Conservation (phyloP, 1,140 invertebrate genomes). For the Trichonephila inaurata region DNA sequence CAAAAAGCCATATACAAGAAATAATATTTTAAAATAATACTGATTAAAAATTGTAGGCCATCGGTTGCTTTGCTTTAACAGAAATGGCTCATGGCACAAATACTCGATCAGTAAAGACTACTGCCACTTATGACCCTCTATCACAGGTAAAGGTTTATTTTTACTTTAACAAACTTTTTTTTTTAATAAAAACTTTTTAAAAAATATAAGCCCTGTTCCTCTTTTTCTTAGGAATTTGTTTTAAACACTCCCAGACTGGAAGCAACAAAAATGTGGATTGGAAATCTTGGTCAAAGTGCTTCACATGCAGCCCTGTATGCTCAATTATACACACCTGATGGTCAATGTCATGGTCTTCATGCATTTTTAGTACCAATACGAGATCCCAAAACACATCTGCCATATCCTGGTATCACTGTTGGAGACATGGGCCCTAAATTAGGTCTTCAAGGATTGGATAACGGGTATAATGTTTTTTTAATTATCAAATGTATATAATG, state of each 20-base stretch:
- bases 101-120: conserved; percentile 93
- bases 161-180: neutral
- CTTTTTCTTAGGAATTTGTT: conserved; percentile 87
- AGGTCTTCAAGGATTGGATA: conserved; percentile 93
- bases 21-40: neutral
- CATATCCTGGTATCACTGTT: conserved; percentile 88
- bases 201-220: neutral
- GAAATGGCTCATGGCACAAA: conserved; percentile 97
- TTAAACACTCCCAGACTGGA: conserved; percentile 96
- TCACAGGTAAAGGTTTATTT: conserved; percentile 81
- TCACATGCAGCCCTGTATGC: conserved; percentile 94
- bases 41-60: conserved; percentile 81
- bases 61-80: conserved; percentile 93
- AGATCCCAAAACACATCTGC: conserved; percentile 87
- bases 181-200: neutral
- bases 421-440: conserved; percentile 95
- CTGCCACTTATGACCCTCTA: conserved; percentile 90
- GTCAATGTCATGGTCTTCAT: conserved; percentile 91
- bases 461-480: conserved; percentile 84
- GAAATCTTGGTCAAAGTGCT: conserved; percentile 92
- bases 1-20: too few relatives aligned
- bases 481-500: too few relatives aligned
- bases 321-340: conserved; percentile 91
- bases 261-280: conserved; percentile 97
- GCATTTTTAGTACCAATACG: conserved; percentile 91